Percentiles rank a stretch among this genome's conserved stretches.
Conservation (phyloP, 2,888 invertebrate genomes). For the Apamea crenata region DNA sequence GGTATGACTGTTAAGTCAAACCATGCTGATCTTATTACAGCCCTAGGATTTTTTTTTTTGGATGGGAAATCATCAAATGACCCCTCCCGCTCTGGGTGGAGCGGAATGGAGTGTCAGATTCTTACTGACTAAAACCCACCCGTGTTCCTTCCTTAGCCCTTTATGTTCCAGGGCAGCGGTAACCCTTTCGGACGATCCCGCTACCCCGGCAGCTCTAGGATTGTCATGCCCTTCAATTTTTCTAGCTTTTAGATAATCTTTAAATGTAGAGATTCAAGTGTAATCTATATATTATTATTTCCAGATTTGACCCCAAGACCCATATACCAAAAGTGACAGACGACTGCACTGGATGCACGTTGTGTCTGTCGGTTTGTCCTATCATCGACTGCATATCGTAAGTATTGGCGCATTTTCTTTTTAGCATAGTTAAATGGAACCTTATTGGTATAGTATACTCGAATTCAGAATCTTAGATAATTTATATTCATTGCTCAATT, state of each 20-base stretch:
- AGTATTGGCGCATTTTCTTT: constrained; percentile 75
- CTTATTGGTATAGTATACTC: not conserved
- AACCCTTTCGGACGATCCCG: no score
- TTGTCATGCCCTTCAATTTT: not conserved
- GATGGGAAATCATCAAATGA: no score
- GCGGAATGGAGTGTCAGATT: no score
- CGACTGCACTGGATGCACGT: constrained; percentile 98
- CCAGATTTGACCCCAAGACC: constrained; percentile 95
- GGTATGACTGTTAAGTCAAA: not conserved
- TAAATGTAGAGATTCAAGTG: not conserved
- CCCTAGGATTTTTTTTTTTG: no score
- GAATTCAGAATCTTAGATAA: not conserved
- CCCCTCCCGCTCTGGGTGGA: no score
- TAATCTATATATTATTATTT: constrained; percentile 36
- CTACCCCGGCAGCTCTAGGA: no score
- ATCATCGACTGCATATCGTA: constrained; percentile 99
- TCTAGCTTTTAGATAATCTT: not conserved
- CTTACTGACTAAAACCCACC: no score
- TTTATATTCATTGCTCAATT: not conserved
- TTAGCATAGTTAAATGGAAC: not conserved
- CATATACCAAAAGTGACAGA: constrained; percentile 97
- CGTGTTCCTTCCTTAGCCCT: no score
- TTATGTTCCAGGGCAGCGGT: no score
- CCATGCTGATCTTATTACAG: not conserved
- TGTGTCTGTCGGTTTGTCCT: constrained; percentile 99